phyloP scores from a whole-genome alignment of 1,140 invertebrate genomes.

The Tetragnatha versicolor region DNA sequence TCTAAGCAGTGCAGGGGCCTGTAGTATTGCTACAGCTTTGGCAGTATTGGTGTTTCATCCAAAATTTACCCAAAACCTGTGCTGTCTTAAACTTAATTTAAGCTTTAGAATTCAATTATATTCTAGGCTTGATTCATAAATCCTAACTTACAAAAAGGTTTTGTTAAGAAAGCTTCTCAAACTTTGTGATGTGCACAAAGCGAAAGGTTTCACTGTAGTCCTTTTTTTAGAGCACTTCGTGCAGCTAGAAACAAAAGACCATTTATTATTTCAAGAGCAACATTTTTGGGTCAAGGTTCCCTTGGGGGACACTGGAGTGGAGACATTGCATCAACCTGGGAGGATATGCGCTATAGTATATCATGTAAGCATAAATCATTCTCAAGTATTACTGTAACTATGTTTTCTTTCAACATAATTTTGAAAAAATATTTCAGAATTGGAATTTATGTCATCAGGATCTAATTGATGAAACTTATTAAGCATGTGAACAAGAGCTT shows the following conservation, averaged over 20 bases:
- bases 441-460: background rate
- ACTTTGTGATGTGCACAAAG: too few species aligned
- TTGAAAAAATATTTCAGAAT: background rate
- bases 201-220: too few species aligned
- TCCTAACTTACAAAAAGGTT: too few species aligned
- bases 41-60: too few species aligned
- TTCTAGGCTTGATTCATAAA: too few species aligned
- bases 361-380: slow-evolving; percentile 61
- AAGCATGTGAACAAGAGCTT: background rate
- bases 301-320: slow-evolving; percentile 91
- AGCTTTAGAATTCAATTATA: too few species aligned
- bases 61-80: too few species aligned
- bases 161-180: too few species aligned
- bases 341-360: slow-evolving; percentile 65
- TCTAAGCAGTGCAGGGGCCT: too few species aligned
- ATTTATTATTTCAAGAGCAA: slow-evolving; percentile 83
- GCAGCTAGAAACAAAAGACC: slow-evolving; percentile 66
- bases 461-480: background rate
- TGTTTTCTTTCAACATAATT: background rate
- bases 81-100: too few species aligned
- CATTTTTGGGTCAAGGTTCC: slow-evolving; percentile 79
- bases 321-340: slow-evolving; percentile 67
- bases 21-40: too few species aligned
- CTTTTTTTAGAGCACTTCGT: slow-evolving; percentile 68
- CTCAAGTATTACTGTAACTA: background rate